Conservation (phyloP, 2,797 vertebrate genomes). For the Brotula barbata region DNA sequence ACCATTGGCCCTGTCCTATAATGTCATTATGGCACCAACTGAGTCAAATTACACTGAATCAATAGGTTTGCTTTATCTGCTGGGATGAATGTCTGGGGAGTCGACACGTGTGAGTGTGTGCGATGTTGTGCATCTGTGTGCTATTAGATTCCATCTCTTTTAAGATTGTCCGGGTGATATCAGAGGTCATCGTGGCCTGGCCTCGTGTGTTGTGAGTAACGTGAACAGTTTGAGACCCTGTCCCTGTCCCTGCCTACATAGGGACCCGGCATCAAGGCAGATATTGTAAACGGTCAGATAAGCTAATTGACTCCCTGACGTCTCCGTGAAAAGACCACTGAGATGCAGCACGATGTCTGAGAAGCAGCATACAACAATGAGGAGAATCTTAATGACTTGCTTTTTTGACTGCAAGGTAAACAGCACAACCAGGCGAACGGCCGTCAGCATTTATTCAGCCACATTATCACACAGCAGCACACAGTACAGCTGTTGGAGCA, state of each 20-base stretch:
- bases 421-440: constrained; percentile 36
- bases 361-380: constrained; percentile 60
- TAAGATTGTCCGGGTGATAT: constrained; percentile 29
- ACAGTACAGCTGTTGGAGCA: constrained; percentile 41
- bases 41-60: constrained; percentile 75
- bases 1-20: constrained; percentile 53
- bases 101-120: background rate
- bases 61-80: constrained; percentile 74
- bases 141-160: constrained; percentile 25
- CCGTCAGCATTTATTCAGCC: constrained; percentile 47
- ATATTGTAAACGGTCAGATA: constrained; percentile 58
- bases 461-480: constrained; percentile 50
- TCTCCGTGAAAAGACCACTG: constrained; percentile 66
- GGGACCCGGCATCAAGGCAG: constrained; percentile 45
- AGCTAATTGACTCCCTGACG: constrained; percentile 65
- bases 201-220: constrained; percentile 19
- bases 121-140: constrained; percentile 4
- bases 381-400: constrained; percentile 69
- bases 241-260: constrained; percentile 14
- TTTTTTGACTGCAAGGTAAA: constrained; percentile 67
- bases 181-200: constrained; percentile 12
- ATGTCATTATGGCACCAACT: constrained; percentile 67
- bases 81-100: constrained; percentile 46
- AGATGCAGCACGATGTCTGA: constrained; percentile 61
- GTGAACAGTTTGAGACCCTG: constrained; percentile 3